Conservation (phyloP, 2,888 invertebrate species). For the Vandiemenella viatica region DNA sequence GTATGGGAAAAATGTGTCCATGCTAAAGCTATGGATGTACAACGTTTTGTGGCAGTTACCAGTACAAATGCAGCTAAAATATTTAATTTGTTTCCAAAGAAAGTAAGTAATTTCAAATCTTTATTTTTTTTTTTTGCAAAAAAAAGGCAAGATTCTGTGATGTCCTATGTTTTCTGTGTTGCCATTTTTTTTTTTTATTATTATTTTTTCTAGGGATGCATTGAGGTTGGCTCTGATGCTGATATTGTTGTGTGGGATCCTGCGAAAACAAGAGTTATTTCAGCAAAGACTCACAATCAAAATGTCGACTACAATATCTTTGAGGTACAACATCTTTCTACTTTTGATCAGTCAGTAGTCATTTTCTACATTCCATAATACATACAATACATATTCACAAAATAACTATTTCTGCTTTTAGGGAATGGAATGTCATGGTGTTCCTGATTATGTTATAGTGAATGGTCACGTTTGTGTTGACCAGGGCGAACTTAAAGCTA, state of each 20-base stretch:
- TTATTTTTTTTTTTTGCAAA: too few species aligned
- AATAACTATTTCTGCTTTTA: too few species aligned
- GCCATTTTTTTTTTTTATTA: too few species aligned
- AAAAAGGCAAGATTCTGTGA: too few species aligned
- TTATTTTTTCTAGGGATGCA: slow-evolving; percentile 56
- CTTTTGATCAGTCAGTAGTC: too few species aligned
- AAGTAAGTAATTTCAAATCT: slow-evolving; percentile 40
- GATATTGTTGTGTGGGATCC: slow-evolving; percentile 97
- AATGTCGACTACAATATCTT: slow-evolving; percentile 95
- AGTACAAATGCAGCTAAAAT: slow-evolving; percentile 93
- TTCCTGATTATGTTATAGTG: slow-evolving; percentile 84
- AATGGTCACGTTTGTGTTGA: slow-evolving; percentile 85
- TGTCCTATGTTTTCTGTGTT: too few species aligned
- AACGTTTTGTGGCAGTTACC: slow-evolving; percentile 90
- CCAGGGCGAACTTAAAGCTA: slow-evolving; percentile 73
- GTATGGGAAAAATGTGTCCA: slow-evolving; percentile 94
- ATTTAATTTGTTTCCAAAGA: slow-evolving; percentile 91
- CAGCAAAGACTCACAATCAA: slow-evolving; percentile 81
- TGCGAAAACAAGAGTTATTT: slow-evolving; percentile 65
- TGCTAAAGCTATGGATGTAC: slow-evolving; percentile 77
- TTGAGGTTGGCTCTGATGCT: slow-evolving; percentile 87
- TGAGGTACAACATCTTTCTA: too few species aligned
- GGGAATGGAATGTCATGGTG: slow-evolving; percentile 83
- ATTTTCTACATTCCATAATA: too few species aligned
- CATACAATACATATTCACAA: too few species aligned